Evolutionary conservation across 1,140 invertebrate species (phyloP), one percentile per base, ranked within the genome.

Genomic region (Drosophila azteca): DNA sequence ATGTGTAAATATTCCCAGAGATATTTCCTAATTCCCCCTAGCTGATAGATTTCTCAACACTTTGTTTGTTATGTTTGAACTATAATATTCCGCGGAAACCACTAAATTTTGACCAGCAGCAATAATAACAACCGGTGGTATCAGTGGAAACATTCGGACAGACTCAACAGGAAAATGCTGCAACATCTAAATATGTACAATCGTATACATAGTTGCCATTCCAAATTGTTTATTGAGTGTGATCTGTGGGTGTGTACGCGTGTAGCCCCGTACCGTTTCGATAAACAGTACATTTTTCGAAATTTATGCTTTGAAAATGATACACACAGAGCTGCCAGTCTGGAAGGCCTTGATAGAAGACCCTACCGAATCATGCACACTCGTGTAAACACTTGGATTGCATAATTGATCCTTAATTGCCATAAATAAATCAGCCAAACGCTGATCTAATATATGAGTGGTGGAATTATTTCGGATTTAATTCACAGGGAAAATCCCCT

Each of bases 171-270:
- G 59, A 57, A 77, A 63, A 44, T 51, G 71, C 43, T 70, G 67
- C 67, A 70, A 55, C 67, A 58, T 13, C 11, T 13, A 39, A 52
- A 45, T 15, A 55, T 2, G 22, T 43, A 41, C 26, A 17, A 0
- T 20, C 39, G 20, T 22, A 46, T 45, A 70, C 61, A 78, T 67
- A 76, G 66, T 74, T 66, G 61, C 72, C 66, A 41, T 55, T 39
- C 54, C 50, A 76, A 87, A 76, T 82, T 85, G 82, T 85, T 85
- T 85, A 87, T 87, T 75, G 69, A 85, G 82, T 76, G 82, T 79
- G 67, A 68, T 68, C 84, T 65, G 71, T 76, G 59, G 59, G 74
- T 58, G 53, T 7, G 7, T 31, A 29, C 5, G 5, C 24, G 24
- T 26, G 5, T 26, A 8, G 1, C 29, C 54, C 20, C 41, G 43